These are phyloP conservation scores for Onychomys torridus DNA, from an alignment of 2,797 vertebrate genomes.

Conservation along the genomic window DNA sequence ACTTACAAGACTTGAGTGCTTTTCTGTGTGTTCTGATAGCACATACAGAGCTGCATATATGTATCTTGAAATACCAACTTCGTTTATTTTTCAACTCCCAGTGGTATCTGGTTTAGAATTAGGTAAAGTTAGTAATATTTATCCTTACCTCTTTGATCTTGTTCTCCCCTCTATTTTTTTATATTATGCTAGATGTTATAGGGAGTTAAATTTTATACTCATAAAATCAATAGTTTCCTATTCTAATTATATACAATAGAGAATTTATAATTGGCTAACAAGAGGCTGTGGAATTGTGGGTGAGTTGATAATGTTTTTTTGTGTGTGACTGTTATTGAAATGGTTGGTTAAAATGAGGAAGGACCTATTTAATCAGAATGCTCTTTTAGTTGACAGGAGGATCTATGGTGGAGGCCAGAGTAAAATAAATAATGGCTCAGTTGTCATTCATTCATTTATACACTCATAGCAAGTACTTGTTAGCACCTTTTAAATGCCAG, in stretches of 20 bases:
- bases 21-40: background rate
- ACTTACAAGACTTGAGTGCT: conserved; percentile 38
- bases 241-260: conserved; percentile 24
- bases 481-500: conserved; percentile 11
- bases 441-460: conserved; percentile 16
- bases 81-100: conserved; percentile 42
- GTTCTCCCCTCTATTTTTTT: background rate
- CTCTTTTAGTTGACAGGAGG: conserved; percentile 33
- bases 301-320: background rate
- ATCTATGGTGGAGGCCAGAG: conserved; percentile 16
- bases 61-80: background rate
- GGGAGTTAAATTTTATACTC: conserved; percentile 32
- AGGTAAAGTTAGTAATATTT: conserved; percentile 42
- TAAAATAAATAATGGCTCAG: conserved; percentile 43
- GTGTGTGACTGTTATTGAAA: conserved; percentile 35
- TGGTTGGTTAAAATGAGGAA: conserved; percentile 48
- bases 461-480: background rate
- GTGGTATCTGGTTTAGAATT: conserved; percentile 8
- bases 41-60: background rate
- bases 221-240: conserved; percentile 45
- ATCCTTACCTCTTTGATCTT: conserved; percentile 34
- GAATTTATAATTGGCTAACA: conserved; percentile 57
- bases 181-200: background rate
- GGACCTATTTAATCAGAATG: conserved; percentile 28
- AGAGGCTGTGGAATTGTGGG: background rate